phyloP scores from a whole-genome alignment of 1,140 invertebrate species.

The Medauroidea extradentata region DNA sequence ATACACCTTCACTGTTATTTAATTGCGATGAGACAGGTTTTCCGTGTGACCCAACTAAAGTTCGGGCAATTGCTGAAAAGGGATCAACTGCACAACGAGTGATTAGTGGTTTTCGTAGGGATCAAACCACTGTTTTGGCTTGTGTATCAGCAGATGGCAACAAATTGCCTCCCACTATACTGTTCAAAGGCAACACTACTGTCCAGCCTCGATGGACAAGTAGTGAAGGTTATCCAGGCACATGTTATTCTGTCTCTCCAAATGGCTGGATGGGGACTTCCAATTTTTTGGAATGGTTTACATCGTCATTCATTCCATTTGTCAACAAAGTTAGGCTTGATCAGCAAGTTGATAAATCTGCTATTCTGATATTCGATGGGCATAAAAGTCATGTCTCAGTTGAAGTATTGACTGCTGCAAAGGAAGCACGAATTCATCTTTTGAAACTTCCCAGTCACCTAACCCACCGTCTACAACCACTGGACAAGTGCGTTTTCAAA shows the following conservation, averaged over 20 bases:
- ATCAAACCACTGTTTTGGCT: constrained; percentile 30
- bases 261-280: constrained; percentile 37
- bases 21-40: constrained; percentile 1
- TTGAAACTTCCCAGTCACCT: constrained; percentile 33
- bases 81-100: constrained; percentile 24
- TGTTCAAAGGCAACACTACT: constrained; percentile 28
- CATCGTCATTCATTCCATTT: constrained; percentile 3
- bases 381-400: constrained; percentile 28
- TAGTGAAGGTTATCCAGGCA: constrained; percentile 28
- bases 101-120: constrained; percentile 29
- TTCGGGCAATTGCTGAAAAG: constrained; percentile 26
- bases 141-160: constrained; percentile 30
- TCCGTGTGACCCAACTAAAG: not conserved
- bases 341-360: constrained; percentile 10
- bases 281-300: constrained; percentile 32
- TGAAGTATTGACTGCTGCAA: constrained; percentile 21
- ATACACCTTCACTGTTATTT: not conserved
- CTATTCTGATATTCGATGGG: constrained; percentile 27
- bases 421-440: constrained; percentile 25
- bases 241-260: constrained; percentile 27
- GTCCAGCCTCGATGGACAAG: constrained; percentile 33
- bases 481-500: constrained; percentile 10
- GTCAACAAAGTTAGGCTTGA: not conserved
- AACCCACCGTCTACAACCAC: constrained; percentile 27
- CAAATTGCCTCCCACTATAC: constrained; percentile 31